Evolutionary conservation across 2,113 vertebrate species (phyloP), one percentile per base, ranked within the genome.

Genomic region (Bucco capensis): DNA sequence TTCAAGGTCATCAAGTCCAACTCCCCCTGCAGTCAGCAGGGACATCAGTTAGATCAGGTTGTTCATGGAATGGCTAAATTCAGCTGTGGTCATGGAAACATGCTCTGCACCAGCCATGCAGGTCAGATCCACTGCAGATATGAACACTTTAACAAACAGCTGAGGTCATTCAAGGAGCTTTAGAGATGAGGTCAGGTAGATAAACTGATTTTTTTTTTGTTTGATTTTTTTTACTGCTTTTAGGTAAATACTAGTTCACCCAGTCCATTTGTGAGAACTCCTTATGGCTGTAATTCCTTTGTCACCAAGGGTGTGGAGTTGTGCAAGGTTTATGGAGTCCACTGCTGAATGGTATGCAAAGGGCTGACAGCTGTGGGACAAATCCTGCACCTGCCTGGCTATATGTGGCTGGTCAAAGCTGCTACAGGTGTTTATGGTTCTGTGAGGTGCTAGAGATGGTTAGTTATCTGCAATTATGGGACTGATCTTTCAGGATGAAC

Each of bases 381-480:
- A 30, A 35, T 82, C 57, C 53, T 80, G 46, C 31, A n/a, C 3
- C 7, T 74, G 51, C 80, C 44, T 15, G 24, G 69, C 12, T 47
- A 6, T 31, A 61, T 37, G 3, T 30, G 33, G 7, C 7, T 30
- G 13, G 28, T 38, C 46, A 65, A 64, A 25, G 13, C 47, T 75
- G 38, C 37, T 42, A 3, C 18, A 23, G 64, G 8, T n/a, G 14
- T 54, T n/a, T 19, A 7, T 4, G 51, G 46, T 40, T 6, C 19
- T 69, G 35, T 4, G 35, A 42, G 53, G 37, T 62, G 50, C 27
- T 80, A 6, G 62, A 65, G 40, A 4, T 51, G 35, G 6, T 21
- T 51, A n/a, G 6, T 21, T 78, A 60, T 38, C 37, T 85, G 57
- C 27, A 62, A 1, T 69, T 47, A 21, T 0, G 0, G n/a, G 21